Evolutionary conservation across 2,888 invertebrate species (phyloP), one percentile per base, ranked within the genome.

Genomic region (Venustoraphidia nigricollis): DNA sequence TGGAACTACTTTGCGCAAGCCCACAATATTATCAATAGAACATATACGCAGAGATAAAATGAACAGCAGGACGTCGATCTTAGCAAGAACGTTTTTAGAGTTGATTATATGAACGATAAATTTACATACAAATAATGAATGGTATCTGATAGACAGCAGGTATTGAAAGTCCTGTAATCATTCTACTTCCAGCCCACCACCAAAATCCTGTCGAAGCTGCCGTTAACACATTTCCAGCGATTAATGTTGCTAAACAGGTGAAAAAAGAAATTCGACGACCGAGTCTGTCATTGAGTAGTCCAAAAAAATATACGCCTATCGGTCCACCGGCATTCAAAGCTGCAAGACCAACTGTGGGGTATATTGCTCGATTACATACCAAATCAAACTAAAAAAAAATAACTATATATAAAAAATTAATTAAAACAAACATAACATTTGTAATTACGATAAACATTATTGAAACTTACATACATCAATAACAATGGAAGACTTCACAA

Each of bases 101-200:
- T 27, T 27, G 27, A 27, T 27, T 27, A 6, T 27, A 27, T 27
- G 6, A 27, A 27, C 27, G 6, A 6, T 27, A 6, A 27, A 27
- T 27, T 27, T 60, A 74, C 82, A 77, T 69, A 93, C 93, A 88
- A 60, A 94, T 91, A 51, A 93, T 92, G 63, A 92, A 92, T 1
- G 94, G 93, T 65, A 93, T 92, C 69, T 92, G 91, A 66, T 93
- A 92, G 39, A 93, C 81, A 1, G 92, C 92, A 4, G 93, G 92
- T 58, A 93, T 87, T 0, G 92, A 90, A 8, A 91, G 67, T 3
- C 94, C 94, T n/a, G 92, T 91, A 44, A 90, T 71, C 13, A 82
- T 71, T 53, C 93, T 73, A 57, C 87, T 86, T 3, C 77, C 68
- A 1, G 86, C 80, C 89, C 93, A 93, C 53, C 77, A 76, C 83